Evolutionary conservation across 2,797 vertebrate genomes (phyloP).

Genomic region (Pangasius macronema): DNA sequence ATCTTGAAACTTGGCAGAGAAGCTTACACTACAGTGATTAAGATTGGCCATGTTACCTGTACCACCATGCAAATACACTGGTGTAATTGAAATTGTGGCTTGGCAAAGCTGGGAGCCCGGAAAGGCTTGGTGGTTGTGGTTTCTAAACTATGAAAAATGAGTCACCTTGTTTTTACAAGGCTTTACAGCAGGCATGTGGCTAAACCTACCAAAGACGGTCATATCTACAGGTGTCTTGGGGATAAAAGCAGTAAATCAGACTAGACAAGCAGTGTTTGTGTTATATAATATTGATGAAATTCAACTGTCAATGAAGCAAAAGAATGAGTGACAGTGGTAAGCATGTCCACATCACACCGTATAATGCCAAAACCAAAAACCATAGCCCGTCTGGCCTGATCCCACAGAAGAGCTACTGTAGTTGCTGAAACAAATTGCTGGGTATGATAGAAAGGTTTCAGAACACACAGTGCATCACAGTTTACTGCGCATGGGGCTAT

Average conservation of each 20-base stretch:
- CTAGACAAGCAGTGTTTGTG: neutral
- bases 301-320: too few relatives aligned
- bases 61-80: neutral
- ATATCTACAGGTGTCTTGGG: neutral
- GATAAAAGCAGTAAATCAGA: too few relatives aligned
- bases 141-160: neutral
- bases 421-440: too few relatives aligned
- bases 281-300: neutral
- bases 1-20: neutral
- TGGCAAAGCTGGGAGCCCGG: neutral
- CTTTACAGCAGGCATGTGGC: neutral
- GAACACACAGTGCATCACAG: too few relatives aligned
- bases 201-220: neutral
- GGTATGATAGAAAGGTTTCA: too few relatives aligned
- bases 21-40: neutral
- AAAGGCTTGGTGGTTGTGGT: slow-evolving; percentile 3
- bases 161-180: neutral
- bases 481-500: too few relatives aligned
- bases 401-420: too few relatives aligned
- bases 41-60: neutral
- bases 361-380: neutral
- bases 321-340: neutral
- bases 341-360: neutral
- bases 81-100: slow-evolving; percentile 8
- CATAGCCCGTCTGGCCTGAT: too few relatives aligned